Evolutionary conservation across 2,888 invertebrate species (phyloP).

Genomic region (Eudasyphora cyanicolor): DNA sequence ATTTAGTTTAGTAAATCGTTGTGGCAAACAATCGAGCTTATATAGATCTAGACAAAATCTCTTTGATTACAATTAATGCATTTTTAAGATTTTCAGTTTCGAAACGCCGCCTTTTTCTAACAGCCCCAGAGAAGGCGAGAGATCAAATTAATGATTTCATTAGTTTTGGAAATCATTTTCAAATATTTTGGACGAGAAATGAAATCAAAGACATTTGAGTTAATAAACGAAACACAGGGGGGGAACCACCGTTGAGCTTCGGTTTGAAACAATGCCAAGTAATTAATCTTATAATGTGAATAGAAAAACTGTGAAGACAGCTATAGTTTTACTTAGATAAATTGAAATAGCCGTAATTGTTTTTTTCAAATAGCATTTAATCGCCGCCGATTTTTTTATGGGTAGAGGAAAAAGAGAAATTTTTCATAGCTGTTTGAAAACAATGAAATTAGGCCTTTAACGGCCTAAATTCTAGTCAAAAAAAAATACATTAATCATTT

Average conservation of each 20-base stretch:
- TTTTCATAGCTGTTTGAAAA: neutral
- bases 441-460: neutral
- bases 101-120: slow-evolving; percentile 48
- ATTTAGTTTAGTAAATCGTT: neutral
- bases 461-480: neutral
- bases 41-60: neutral
- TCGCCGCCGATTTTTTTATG: too few relatives aligned
- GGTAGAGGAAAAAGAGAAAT: neutral
- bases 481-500: neutral
- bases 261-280: neutral
- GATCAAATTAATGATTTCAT: slow-evolving; percentile 14
- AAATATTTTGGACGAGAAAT: neutral
- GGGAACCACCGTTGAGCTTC: neutral
- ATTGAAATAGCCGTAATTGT: neutral
- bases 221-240: neutral
- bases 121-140: slow-evolving; percentile 6
- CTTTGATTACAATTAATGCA: slow-evolving; percentile 46
- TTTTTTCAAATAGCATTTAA: neutral
- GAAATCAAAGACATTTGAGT: slow-evolving; percentile 3
- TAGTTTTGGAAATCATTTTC: neutral
- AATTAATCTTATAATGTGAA: slow-evolving; percentile 49
- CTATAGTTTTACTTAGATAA: too few relatives aligned
- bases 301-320: slow-evolving; percentile 4
- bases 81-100: slow-evolving; percentile 40
- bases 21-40: slow-evolving; percentile 4